phyloP scores from a whole-genome alignment of 1,140 invertebrate species.

The Cheumatopsyche charites region DNA sequence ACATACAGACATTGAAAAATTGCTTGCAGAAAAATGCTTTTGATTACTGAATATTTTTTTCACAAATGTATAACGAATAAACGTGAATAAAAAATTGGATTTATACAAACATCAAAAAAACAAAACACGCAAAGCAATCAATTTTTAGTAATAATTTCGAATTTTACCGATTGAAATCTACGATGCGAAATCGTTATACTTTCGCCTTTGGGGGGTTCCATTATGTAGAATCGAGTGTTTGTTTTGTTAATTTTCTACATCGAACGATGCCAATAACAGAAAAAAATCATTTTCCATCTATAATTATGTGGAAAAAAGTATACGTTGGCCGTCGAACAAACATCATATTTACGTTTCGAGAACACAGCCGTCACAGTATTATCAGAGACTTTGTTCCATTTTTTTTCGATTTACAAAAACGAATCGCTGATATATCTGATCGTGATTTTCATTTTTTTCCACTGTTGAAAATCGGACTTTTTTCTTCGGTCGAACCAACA shows the following conservation, averaged over 20 bases:
- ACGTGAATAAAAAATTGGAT: neutral
- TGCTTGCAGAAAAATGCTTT: too few relatives aligned
- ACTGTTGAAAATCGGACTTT: neutral
- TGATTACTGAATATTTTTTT: too few relatives aligned
- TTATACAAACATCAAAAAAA: neutral
- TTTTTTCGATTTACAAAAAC: slow-evolving; percentile 16
- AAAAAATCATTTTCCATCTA: slow-evolving; percentile 18
- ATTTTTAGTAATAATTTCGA: neutral
- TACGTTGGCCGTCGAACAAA: neutral
- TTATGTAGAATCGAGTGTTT: neutral
- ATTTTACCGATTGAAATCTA: neutral
- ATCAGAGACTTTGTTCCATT: slow-evolving; percentile 3
- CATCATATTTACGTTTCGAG: slow-evolving; percentile 7
- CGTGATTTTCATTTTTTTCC: slow-evolving; percentile 14
- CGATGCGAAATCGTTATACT: slow-evolving; percentile 9
- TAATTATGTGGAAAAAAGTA: slow-evolving; percentile 5
- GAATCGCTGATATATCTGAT: slow-evolving; percentile 18
- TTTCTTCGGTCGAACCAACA: neutral
- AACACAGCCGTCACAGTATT: neutral
- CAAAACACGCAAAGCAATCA: too few relatives aligned
- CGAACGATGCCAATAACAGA: neutral
- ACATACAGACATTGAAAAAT: too few relatives aligned
- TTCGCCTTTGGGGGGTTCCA: slow-evolving; percentile 17
- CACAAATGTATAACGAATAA: neutral
- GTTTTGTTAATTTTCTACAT: slow-evolving; percentile 14